Evolutionary conservation across 92 coral and sea anemone species (phyloP), one percentile per base, ranked within the genome.

Genomic region (Phenganax marumi): DNA sequence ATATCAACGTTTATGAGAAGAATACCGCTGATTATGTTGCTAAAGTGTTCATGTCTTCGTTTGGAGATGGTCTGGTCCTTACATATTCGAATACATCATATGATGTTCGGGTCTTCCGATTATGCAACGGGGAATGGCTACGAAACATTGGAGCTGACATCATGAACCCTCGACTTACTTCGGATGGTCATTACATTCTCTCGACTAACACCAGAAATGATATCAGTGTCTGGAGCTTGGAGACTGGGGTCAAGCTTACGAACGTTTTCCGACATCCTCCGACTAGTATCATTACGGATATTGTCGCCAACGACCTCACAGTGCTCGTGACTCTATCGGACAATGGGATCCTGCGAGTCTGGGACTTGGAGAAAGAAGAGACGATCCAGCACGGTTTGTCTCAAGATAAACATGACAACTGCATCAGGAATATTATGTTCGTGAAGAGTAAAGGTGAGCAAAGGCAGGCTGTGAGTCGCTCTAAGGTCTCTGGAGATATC

Each of bases 191-290:
- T 72, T 88, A 90, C 88, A 87, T 96, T 89, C 84, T 96, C 52
- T 96, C 96, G 58, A 91, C 99, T 80, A 91, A 91, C 90, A 89
- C 92, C 68, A 86, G 86, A 64, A 91, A 96, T 75, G 99, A 96
- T 89, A 87, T 96, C 69, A 90, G 96, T 68, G 82, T 96, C 70
- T 96, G 99, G 99, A 96, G 91, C 83, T 87, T 96, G 69, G 97
- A 92, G 80, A 96, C 96, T 18, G 99, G 91, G 10, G 79, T 90
- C 61, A 96, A 96, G 87, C 94, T 92, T 50, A 89, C 92, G 80
- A 90, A 90, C 83, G 89, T 96, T 83, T 87, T 92, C 64, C 91
- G 92, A 52, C 99, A 96, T 73, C 97, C 99, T 23, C 96, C 99
- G 47, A 90, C 92, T 68, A 91, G 97, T 17, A 86, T 89, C 68